These are phyloP conservation scores for Lordiphosa stackelbergi DNA, from an alignment of 1,140 invertebrate genomes.

Conservation along the genomic window DNA sequence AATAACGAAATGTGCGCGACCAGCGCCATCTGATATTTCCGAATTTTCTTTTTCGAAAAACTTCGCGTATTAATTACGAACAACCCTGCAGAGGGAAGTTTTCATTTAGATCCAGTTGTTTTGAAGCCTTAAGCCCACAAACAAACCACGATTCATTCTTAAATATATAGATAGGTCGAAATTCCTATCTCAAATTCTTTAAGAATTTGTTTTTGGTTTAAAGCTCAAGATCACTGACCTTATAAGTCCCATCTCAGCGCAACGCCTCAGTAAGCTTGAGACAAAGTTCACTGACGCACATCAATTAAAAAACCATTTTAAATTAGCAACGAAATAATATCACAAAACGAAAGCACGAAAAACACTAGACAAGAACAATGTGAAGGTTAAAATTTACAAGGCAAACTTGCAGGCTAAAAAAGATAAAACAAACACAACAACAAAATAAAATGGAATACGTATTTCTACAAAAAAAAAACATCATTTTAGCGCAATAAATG, in stretches of 20 bases:
- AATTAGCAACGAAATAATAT: slow-evolving; percentile 19
- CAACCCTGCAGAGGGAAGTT: no score
- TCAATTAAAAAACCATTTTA: slow-evolving; percentile 25
- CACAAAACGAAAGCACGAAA: background rate
- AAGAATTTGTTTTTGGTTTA: no score
- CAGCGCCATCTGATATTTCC: no score
- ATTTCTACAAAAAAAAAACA: slow-evolving; percentile 30
- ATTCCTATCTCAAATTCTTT: no score
- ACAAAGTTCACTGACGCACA: slow-evolving; percentile 47
- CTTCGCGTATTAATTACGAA: no score
- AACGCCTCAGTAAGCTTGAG: slow-evolving; percentile 6
- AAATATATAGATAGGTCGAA: no score
- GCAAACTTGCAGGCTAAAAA: slow-evolving; percentile 30
- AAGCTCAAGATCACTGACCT: no score
- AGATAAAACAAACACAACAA: slow-evolving; percentile 60
- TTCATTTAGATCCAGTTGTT: no score
- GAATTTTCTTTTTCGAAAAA: no score
- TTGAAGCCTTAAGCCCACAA: no score
- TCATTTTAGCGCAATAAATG: slow-evolving; percentile 52
- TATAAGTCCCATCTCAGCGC: background rate
- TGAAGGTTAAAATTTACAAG: slow-evolving; percentile 69
- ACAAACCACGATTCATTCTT: no score
- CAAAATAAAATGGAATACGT: slow-evolving; percentile 30
- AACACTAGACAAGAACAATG: slow-evolving; percentile 30
- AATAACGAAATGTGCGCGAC: no score